Conservation (phyloP, 2,888 invertebrate species). For the Resseliella maxima region DNA sequence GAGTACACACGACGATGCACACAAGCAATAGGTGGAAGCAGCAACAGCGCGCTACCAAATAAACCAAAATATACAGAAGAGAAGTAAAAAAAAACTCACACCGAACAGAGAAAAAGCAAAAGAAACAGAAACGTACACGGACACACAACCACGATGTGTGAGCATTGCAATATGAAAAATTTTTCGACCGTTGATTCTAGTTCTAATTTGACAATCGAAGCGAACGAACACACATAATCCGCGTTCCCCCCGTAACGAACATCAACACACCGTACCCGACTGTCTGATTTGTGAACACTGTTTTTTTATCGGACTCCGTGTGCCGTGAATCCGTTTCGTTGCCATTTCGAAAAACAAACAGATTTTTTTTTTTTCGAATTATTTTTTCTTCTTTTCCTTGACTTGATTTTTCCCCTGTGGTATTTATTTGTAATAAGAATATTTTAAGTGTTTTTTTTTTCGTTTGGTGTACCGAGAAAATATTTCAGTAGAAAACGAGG, state of each 20-base stretch:
- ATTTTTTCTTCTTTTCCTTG: too few relatives aligned
- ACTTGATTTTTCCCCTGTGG: too few relatives aligned
- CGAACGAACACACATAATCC: slow-evolving; percentile 46
- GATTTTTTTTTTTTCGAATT: too few relatives aligned
- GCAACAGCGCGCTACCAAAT: slow-evolving; percentile 24
- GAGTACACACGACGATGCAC: slow-evolving; percentile 32
- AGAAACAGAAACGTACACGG: slow-evolving; percentile 14
- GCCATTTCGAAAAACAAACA: too few relatives aligned
- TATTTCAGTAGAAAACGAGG: too few relatives aligned
- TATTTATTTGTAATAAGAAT: too few relatives aligned
- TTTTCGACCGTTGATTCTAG: slow-evolving; percentile 56
- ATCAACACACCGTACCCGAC: neutral
- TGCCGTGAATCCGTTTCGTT: too few relatives aligned
- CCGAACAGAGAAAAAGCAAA: neutral
- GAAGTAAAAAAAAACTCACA: neutral
- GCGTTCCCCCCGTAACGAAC: neutral
- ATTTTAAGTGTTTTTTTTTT: too few relatives aligned
- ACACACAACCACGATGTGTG: neutral
- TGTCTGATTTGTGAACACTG: neutral
- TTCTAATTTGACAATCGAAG: slow-evolving; percentile 57
- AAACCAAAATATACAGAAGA: slow-evolving; percentile 10
- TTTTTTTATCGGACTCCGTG: neutral
- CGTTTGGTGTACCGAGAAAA: too few relatives aligned
- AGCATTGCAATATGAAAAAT: slow-evolving; percentile 51
- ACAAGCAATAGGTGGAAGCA: slow-evolving; percentile 18